phyloP scores from a whole-genome alignment of 2,797 vertebrate species.

The Eleutherodactylus coqui region DNA sequence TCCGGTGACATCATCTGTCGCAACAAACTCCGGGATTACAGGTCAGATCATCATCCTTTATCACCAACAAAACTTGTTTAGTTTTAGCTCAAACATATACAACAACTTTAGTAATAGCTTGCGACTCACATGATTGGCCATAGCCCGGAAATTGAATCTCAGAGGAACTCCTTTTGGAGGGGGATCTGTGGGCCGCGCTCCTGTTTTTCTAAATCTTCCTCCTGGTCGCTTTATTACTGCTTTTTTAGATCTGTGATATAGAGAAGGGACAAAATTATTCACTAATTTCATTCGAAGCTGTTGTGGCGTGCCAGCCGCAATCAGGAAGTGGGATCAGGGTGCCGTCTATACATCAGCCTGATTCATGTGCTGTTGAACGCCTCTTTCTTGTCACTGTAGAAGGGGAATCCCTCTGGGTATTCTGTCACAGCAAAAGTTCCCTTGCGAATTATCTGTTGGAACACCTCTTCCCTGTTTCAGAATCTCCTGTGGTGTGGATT shows the following conservation, averaged over 20 bases:
- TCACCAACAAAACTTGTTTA: background rate
- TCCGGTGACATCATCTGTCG: no score
- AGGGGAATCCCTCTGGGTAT: no score
- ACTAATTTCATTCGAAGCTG: background rate
- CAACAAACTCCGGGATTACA: no score
- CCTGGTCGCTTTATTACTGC: slow-evolving; percentile 46
- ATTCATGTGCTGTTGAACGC: no score
- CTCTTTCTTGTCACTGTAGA: no score
- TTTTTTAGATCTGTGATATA: slow-evolving; percentile 55
- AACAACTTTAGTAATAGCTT: background rate
- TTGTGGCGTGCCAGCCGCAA: no score
- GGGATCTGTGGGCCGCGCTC: background rate
- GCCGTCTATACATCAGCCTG: no score
- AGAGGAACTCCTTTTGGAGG: slow-evolving; percentile 74
- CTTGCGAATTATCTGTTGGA: no score
- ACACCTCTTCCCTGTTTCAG: no score
- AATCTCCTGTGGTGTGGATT: no score
- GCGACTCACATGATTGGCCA: slow-evolving; percentile 76
- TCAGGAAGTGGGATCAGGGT: no score
- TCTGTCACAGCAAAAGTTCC: no score
- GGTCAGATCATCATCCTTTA: background rate
- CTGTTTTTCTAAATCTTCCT: slow-evolving; percentile 61
- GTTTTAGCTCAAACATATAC: background rate
- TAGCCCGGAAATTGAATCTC: slow-evolving; percentile 75
- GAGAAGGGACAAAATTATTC: background rate